phyloP scores from a whole-genome alignment of 2,888 invertebrate species.

The Halictus ligatus region DNA sequence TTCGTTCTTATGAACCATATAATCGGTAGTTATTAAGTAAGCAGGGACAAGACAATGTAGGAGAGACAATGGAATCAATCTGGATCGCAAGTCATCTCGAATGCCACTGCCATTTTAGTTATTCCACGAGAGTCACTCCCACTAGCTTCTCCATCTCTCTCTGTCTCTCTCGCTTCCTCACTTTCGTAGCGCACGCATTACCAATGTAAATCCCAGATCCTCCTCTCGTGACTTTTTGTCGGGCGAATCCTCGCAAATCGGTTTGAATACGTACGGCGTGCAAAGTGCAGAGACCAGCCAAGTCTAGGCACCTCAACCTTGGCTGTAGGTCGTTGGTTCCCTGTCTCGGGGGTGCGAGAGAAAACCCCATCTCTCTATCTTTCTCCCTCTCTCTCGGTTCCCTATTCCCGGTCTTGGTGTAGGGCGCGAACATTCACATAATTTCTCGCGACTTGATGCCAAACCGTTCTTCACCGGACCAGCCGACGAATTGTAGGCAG shows the following conservation, averaged over 20 bases:
- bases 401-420: constrained; percentile 64
- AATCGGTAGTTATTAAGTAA: neutral
- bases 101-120: constrained; percentile 56
- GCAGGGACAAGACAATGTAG: neutral
- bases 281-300: constrained; percentile 70
- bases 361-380: constrained; percentile 10
- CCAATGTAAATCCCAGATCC: constrained; percentile 78
- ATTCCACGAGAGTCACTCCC: constrained; percentile 52
- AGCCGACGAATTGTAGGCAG: constrained; percentile 76
- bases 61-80: constrained; percentile 24
- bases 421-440: constrained; percentile 78
- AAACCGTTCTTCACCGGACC: constrained; percentile 75
- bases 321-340: constrained; percentile 59
- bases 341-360: constrained; percentile 36
- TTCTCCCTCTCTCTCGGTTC: constrained; percentile 26
- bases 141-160: neutral
- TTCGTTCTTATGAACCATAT: neutral
- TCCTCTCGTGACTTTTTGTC: constrained; percentile 77
- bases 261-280: constrained; percentile 77
- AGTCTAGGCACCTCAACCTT: constrained; percentile 77
- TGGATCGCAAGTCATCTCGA: constrained; percentile 36
- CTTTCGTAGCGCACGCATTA: constrained; percentile 72
- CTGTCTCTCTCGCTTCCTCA: neutral
- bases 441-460: constrained; percentile 80
- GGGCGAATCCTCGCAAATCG: constrained; percentile 80